phyloP scores from a whole-genome alignment of 2,888 invertebrate species.

The Cryptocephalus moraei region DNA sequence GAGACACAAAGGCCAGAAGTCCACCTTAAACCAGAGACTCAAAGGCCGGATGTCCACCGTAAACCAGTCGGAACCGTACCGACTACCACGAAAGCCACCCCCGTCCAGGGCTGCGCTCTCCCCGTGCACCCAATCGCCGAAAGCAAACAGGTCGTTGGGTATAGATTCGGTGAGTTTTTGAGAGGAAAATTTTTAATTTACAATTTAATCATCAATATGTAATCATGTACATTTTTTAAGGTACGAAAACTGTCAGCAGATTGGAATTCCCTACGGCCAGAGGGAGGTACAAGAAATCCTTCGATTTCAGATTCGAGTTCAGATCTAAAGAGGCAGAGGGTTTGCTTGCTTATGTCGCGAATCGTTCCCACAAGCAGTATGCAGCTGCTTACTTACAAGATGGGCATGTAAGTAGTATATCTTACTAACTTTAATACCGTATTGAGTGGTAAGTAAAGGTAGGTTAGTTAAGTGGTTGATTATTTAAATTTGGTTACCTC shows the following conservation, averaged over 20 bases:
- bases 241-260: conserved; percentile 58
- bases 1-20: background rate
- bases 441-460: too few species aligned
- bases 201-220: background rate
- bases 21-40: background rate
- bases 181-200: background rate
- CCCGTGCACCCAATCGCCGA: conserved; percentile 41
- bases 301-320: conserved; percentile 69
- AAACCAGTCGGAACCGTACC: conserved; percentile 29
- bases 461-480: too few species aligned
- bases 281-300: conserved; percentile 52
- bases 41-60: background rate
- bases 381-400: conserved; percentile 65
- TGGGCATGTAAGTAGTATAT: conserved; percentile 50
- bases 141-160: conserved; percentile 28
- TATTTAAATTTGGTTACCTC: too few species aligned
- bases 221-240: conserved; percentile 31
- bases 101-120: conserved; percentile 40
- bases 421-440: too few species aligned
- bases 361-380: conserved; percentile 44
- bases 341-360: conserved; percentile 71
- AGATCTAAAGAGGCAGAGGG: conserved; percentile 68
- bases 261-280: conserved; percentile 54
- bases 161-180: conserved; percentile 49
- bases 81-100: conserved; percentile 28